These are phyloP conservation scores for Seriola rivoliana DNA, from an alignment of 2,113 vertebrate genomes.

Conservation along the genomic window DNA sequence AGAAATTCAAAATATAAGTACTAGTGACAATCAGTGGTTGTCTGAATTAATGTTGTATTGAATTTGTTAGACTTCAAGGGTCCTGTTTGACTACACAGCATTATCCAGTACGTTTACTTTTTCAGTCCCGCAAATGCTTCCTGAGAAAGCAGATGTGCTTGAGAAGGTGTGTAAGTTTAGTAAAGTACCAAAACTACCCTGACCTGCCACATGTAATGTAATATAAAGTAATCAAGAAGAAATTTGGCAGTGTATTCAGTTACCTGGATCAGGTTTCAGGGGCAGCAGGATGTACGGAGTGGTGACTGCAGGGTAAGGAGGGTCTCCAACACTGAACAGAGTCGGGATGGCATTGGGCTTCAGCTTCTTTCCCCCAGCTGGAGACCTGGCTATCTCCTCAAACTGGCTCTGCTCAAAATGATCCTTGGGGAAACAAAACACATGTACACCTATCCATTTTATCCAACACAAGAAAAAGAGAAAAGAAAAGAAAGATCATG, in stretches of 20 bases:
- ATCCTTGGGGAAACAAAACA: slow-evolving; percentile 71
- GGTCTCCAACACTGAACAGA: slow-evolving; percentile 81
- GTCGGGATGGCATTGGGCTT: slow-evolving; percentile 88
- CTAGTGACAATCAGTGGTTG: too few relatives aligned
- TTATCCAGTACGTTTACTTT: too few relatives aligned
- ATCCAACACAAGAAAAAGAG: neutral
- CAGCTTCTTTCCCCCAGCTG: slow-evolving; percentile 85
- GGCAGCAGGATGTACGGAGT: slow-evolving; percentile 69
- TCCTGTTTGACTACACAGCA: neutral
- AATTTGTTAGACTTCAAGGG: neutral
- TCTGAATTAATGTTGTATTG: neutral
- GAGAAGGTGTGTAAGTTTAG: neutral
- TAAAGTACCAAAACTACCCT: neutral
- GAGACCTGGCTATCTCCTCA: slow-evolving; percentile 86
- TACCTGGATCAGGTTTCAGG: slow-evolving; percentile 84
- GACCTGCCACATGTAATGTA: neutral
- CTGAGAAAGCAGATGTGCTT: neutral
- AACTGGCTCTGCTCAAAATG: slow-evolving; percentile 88
- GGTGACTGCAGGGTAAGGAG: slow-evolving; percentile 78
- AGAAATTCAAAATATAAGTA: neutral
- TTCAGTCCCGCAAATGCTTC: too few relatives aligned
- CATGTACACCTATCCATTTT: neutral
- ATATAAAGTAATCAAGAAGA: neutral
- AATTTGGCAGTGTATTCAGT: neutral
- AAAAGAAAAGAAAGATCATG: neutral